Base-by-base conservation (phyloP, 30 jellyfish, hydroid and myxozoan genomes). In the Hydractinia symbiolongicarpus region DNA sequence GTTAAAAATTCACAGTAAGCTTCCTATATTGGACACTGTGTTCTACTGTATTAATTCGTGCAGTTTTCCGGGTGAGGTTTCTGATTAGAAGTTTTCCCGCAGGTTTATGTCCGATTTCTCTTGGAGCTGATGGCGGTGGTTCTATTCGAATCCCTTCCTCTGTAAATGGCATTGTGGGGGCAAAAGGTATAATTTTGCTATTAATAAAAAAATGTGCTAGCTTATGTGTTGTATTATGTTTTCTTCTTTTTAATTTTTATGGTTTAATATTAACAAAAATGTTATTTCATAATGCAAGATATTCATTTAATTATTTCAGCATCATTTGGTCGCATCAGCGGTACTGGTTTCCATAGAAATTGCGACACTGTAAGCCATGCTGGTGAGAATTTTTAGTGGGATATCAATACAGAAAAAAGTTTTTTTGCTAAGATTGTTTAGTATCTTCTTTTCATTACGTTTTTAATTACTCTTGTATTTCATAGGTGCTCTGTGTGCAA, bases 101-200 rank as follows among this genome's bases (percentile, higher is more conserved):
- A 94, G 99, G 99, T 55, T 55, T 88, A 20, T 88, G 89, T 49
- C 97, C 96, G 1, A 61, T 94, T 83, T 93, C 99, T 13, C 76
- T 94, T 44, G 96, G 97, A 2, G 90, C 82, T 5, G 99, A 94
- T 81, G 99, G 99, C 50, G 99, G 97, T 11, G 99, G 99, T n/a
- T 94, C 99, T 1, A 83, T 83, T 44, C 87, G 99, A 74, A 82
- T 94, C 9, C 99, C 99, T 14, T 90, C 99, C 5, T 76, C 93
- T 55, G 88, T 87, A 8, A 84, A 88, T 58, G 99, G 99, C 4
- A 80, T 64, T 54, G 96, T 94, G 67, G 99, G 99, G 10, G 81
- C 88, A 8, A 94, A 89, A 89, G 97, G 99, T 94, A 76, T 20
- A 8, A 8, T 58, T 58, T 58, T 3, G 15, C 15, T 58, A 11